Conservation (phyloP, 2,113 vertebrate species). For the Plectropomus leopardus region DNA sequence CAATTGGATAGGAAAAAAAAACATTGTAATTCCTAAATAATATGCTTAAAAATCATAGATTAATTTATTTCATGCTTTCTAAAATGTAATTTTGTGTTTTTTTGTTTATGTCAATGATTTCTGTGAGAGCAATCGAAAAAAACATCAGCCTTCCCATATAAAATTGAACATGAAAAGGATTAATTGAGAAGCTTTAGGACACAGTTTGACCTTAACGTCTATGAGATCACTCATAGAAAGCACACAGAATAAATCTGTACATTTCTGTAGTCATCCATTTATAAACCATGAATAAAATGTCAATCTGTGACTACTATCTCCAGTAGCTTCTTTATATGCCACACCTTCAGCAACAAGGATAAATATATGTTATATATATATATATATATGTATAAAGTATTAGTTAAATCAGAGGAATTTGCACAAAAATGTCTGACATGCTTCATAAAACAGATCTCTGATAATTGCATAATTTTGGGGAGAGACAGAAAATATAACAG, state of each 20-base stretch:
- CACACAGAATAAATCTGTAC: not conserved
- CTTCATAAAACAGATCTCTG: slow-evolving; percentile 15
- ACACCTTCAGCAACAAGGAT: not conserved
- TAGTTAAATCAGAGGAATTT: slow-evolving; percentile 7
- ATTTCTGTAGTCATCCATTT: not conserved
- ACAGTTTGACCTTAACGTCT: not conserved
- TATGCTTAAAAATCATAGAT: not conserved
- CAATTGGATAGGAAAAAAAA: not conserved
- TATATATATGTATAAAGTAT: not conserved
- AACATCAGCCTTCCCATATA: not conserved
- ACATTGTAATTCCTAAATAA: too few species aligned
- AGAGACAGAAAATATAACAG: slow-evolving; percentile 27
- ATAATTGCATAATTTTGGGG: slow-evolving; percentile 35
- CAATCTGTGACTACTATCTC: not conserved
- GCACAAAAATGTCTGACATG: slow-evolving; percentile 12
- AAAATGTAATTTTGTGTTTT: not conserved
- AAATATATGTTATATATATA: slow-evolving; percentile 12
- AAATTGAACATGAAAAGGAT: not conserved
- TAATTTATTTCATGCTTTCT: not conserved
- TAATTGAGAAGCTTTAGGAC: not conserved
- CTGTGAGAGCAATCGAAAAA: not conserved
- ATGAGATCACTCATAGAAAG: too few species aligned
- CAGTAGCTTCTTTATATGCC: not conserved
- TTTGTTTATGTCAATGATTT: not conserved
- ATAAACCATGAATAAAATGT: not conserved